These are phyloP conservation scores for Pangasius macronema DNA, from an alignment of 2,797 vertebrate genomes.

Conservation along the genomic window DNA sequence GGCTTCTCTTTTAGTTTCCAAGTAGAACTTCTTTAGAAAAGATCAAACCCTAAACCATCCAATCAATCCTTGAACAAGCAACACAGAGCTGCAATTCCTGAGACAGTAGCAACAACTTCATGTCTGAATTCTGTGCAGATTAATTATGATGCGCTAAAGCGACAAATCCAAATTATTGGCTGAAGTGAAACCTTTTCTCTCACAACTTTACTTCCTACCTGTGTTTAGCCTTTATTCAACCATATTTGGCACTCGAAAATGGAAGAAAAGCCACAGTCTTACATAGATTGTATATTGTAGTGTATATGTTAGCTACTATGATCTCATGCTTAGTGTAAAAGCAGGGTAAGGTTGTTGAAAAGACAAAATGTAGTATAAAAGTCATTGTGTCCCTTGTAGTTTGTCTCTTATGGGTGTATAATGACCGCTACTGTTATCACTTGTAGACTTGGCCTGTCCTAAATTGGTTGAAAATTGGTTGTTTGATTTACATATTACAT, in stretches of 20 bases:
- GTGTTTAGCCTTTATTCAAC: not conserved
- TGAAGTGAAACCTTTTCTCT: not conserved
- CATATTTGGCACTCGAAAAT: not conserved
- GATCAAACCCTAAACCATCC: not conserved
- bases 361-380: not conserved
- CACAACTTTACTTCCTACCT: not conserved
- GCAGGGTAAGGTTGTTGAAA: not conserved
- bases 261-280: not conserved
- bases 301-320: not conserved
- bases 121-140: not conserved
- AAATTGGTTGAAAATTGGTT: not conserved
- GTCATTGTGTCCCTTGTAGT: not conserved
- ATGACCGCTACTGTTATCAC: not conserved
- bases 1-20: not conserved
- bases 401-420: not conserved
- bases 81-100: not conserved
- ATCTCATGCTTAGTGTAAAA: not conserved
- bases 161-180: not conserved
- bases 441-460: not conserved
- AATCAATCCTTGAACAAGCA: not conserved
- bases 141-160: not conserved
- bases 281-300: not conserved
- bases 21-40: not conserved
- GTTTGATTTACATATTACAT: not conserved
- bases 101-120: not conserved